These are phyloP conservation scores for Haliclona indistincta DNA, from an alignment of 37 sponge, comb jelly and placozoan genomes.

Conservation along the genomic window DNA sequence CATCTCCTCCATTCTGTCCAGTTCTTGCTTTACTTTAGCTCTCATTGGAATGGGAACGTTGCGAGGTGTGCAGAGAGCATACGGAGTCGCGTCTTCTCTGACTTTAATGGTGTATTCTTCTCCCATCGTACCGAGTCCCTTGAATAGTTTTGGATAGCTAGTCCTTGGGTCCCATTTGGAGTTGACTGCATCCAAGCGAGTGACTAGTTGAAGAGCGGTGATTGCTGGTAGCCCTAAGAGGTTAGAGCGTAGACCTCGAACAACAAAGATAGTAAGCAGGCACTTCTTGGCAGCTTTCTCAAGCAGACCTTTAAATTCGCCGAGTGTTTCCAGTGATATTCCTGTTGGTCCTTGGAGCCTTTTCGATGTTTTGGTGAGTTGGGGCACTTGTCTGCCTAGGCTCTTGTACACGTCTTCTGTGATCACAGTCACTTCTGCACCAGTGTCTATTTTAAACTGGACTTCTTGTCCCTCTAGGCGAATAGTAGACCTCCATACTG, in stretches of 20 bases:
- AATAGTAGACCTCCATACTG: slow-evolving; percentile 30
- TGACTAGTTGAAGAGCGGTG: slow-evolving; percentile 25
- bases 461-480: background rate
- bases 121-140: slow-evolving; percentile 23
- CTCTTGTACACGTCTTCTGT: background rate
- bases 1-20: too few species aligned
- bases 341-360: slow-evolving; percentile 46
- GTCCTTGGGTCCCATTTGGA: background rate
- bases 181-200: background rate
- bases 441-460: slow-evolving; percentile 39
- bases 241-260: slow-evolving; percentile 32
- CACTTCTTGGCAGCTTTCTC: background rate
- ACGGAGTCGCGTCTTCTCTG: slow-evolving; percentile 15
- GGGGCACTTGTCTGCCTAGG: background rate
- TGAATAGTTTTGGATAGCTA: slow-evolving; percentile 12
- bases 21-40: too few species aligned
- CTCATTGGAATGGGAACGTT: slow-evolving; percentile 22
- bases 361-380: slow-evolving; percentile 15
- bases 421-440: slow-evolving; percentile 28
- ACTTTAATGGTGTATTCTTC: slow-evolving; percentile 29
- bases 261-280: slow-evolving; percentile 22
- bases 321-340: slow-evolving; percentile 21
- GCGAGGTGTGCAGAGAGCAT: slow-evolving; percentile 29
- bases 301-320: slow-evolving; percentile 24
- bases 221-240: slow-evolving; percentile 53